Evolutionary conservation across 2,797 vertebrate genomes (phyloP), one percentile per base, ranked within the genome.

Genomic region (Craterocephalus amniculus): DNA sequence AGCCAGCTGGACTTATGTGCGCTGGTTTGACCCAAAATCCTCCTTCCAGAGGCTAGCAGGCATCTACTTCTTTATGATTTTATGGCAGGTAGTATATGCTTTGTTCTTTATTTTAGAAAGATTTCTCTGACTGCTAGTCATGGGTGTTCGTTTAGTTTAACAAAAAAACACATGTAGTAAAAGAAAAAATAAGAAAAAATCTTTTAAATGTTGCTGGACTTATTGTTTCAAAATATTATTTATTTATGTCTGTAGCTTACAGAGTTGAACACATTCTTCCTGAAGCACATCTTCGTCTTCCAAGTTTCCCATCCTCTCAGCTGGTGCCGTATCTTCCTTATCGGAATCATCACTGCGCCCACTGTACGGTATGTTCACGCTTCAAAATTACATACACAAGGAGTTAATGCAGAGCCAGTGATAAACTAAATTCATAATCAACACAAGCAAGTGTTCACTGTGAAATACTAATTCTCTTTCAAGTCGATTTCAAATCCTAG

Each of bases 201-300:
- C 16, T 20, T 43, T 4, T 22, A 22, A 24, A 24, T 49, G 9
- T 24, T 24, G 10, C 2, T 22, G 7, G n/a, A 0, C 3, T 27
- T 11, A 4, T 11, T 20, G 6, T 29, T 11, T 22, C 16, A 45
- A 58, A 10, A 29, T 20, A 1, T 49, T 58, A n/a, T 56, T 60
- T 45, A 1, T 73, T 63, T 32, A n/a, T 81, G n/a, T 58, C 36
- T 24, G 59, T 80, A 99, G 97, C 90, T 99, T 79, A 98, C 97
- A 0, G 97, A 99, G 89, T 85, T 99, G 88, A 99, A 99, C 91
- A 97, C 96, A 0, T 98, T 99, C 94, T 99, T 99, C 95, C 90
- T 99, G 89, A 99, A 99, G 84, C 98, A 99, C 83, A 98, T 99
- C 85, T 99, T 99, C 91, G 91, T 99, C 79, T 99, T 99, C 91